phyloP scores from a whole-genome alignment of 2,888 invertebrate species.

The Esperia sulphurella region DNA sequence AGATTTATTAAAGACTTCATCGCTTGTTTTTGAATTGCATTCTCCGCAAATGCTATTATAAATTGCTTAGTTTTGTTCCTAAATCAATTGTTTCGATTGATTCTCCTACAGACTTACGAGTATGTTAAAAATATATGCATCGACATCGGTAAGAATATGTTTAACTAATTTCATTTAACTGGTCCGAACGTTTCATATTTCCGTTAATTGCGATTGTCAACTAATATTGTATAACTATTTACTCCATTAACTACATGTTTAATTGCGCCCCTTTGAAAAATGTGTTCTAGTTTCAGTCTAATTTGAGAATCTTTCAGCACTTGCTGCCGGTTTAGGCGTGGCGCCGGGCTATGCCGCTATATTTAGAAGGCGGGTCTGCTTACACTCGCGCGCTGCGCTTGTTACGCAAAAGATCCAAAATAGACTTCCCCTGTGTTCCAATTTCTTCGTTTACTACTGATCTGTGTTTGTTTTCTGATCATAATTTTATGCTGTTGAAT shows the following conservation, averaged over 20 bases:
- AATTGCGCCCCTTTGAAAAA: not conserved
- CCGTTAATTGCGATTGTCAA: too few species aligned
- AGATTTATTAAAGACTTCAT: too few species aligned
- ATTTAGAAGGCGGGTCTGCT: constrained; percentile 50
- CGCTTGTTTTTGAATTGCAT: too few species aligned
- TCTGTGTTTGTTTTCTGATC: constrained; percentile 5
- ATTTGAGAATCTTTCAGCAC: constrained; percentile 31
- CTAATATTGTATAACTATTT: not conserved
- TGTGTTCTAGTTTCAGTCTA: constrained; percentile 17
- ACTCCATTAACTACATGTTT: not conserved
- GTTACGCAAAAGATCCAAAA: constrained; percentile 51
- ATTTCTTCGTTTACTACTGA: constrained; percentile 27
- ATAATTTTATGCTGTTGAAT: not conserved
- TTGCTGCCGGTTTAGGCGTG: constrained; percentile 44
- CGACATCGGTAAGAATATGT: too few species aligned
- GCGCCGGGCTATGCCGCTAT: constrained; percentile 47
- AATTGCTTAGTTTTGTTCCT: too few species aligned
- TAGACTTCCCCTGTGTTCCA: constrained; percentile 36
- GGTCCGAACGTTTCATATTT: too few species aligned
- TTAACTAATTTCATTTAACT: too few species aligned
- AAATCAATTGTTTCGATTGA: too few species aligned
- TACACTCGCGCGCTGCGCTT: constrained; percentile 25
- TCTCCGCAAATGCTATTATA: too few species aligned
- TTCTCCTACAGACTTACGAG: too few species aligned
- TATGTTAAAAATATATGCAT: too few species aligned